Conservation (phyloP, 1,140 invertebrate species). For the Plectrocnemia conspersa region DNA sequence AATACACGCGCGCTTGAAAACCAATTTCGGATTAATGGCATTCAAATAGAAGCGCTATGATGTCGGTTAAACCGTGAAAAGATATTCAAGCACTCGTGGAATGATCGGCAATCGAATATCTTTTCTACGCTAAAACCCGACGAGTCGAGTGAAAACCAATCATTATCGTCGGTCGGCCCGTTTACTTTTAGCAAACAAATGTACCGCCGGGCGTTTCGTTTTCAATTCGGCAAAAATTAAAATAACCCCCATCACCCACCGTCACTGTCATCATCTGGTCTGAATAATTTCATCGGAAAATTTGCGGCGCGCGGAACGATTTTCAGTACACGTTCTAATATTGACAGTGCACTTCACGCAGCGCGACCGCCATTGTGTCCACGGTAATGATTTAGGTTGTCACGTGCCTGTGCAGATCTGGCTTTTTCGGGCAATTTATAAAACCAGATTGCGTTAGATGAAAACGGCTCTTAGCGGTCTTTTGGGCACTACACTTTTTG, state of each 20-base stretch:
- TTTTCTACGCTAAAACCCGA: background rate
- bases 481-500: too few relatives aligned
- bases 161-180: background rate
- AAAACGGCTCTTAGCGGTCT: too few relatives aligned
- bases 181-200: slow-evolving; percentile 7
- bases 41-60: background rate
- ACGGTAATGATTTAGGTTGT: background rate
- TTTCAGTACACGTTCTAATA: background rate
- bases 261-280: too few relatives aligned
- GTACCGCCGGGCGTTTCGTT: slow-evolving; percentile 3
- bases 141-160: slow-evolving; percentile 7
- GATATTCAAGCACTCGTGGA: background rate
- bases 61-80: background rate
- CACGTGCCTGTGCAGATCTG: background rate
- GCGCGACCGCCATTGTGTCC: slow-evolving; percentile 1
- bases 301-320: slow-evolving; percentile 1
- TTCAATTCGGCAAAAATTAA: slow-evolving; percentile 7
- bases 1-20: too few relatives aligned
- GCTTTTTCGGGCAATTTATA: too few relatives aligned
- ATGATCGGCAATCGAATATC: slow-evolving; percentile 1
- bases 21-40: too few relatives aligned
- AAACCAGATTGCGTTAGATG: too few relatives aligned
- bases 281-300: background rate
- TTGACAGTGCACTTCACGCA: slow-evolving; percentile 6
- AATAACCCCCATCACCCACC: background rate